A percentile compares a stretch with the other conserved stretches of the same genome.
These are phyloP conservation scores for Pipra filicauda DNA, from an alignment of 2,113 vertebrate genomes.

Conservation along the genomic window DNA sequence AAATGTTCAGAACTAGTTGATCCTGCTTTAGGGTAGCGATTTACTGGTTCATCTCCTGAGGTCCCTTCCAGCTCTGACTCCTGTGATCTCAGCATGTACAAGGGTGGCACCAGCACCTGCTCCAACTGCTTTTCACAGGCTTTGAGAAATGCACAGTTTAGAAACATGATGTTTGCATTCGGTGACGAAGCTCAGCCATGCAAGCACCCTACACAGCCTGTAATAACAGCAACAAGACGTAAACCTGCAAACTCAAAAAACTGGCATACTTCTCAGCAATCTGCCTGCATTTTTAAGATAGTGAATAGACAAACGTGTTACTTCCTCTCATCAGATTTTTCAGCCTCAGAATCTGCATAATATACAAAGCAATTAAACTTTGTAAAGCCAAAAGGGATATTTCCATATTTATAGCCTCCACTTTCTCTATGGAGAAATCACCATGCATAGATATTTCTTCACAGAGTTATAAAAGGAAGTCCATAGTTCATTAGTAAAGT, in stretches of 20 bases:
- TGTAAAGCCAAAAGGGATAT: slow-evolving; percentile 27
- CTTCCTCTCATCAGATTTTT: slow-evolving; percentile 6
- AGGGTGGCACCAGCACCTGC: neutral
- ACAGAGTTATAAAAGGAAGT: slow-evolving; percentile 23
- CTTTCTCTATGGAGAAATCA: slow-evolving; percentile 32
- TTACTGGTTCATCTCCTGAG: neutral
- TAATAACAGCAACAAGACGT: neutral
- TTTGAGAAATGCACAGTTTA: neutral
- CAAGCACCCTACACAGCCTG: neutral
- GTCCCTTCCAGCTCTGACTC: neutral
- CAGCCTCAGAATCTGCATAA: slow-evolving; percentile 13
- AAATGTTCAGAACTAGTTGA: neutral
- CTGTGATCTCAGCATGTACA: neutral
- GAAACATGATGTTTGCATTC: neutral
- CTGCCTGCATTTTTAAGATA: neutral
- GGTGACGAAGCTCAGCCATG: neutral
- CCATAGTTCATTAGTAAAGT: neutral
- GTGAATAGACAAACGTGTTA: neutral
- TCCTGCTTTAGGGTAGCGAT: neutral
- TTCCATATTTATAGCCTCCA: slow-evolving; percentile 23
- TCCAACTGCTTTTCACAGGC: neutral
- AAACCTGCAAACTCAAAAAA: slow-evolving; percentile 1
- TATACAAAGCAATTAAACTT: slow-evolving; percentile 35
- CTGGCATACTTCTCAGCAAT: neutral
- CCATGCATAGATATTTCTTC: neutral